Base-by-base conservation (phyloP, 2,797 vertebrate genomes). In the Dallia pectoralis region DNA sequence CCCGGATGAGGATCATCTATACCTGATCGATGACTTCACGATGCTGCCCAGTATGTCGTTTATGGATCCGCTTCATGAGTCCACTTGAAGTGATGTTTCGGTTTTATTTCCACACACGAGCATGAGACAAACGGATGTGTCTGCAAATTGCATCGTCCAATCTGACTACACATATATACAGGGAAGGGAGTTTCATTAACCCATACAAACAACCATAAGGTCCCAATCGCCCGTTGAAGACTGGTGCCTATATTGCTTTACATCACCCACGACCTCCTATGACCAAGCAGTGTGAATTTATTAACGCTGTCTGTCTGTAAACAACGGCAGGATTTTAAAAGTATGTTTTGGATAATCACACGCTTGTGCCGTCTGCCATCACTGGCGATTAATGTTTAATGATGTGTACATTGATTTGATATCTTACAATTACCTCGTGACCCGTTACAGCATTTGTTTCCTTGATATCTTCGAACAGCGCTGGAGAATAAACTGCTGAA, bases 21-120 rank as follows among this genome's bases (percentile, higher is more conserved):
- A 93, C 82, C 88, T 92, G 15, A 95, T 95, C 48, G 90, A 95
- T 0, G 93, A 96, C 86, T 97, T 91, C 85, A 85, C 78, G 73
- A 67, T 69, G 3, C 87, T 94, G 29, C 47, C 77, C n/a, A 79
- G 92, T 93, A 86, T 77, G 89, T 82, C 27, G 5, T 29, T 16
- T 44, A 1, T 62, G 63, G 18, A 25, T 56, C n/a, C 22, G 25
- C n/a, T 56, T 56, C 2, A 4, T 22, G n/a, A 56, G 4, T n/a
- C 51, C 12, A 53, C 8, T 7, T n/a, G 7, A 53, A 11, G 19
- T 53, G 9, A 3, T 14, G 25, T 11, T 59, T 59, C 0, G 18
- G 53, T 25, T 59, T 59, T 25, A 59, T 59, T 59, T 59, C 22
- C 53, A 59, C 25, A 9, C 53, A 25, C 53, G 12, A 3, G 11